Percentiles rank a stretch among this genome's conserved stretches.
phyloP scores from a whole-genome alignment of 2,113 vertebrate species.

The Oncorhynchus mykiss region DNA sequence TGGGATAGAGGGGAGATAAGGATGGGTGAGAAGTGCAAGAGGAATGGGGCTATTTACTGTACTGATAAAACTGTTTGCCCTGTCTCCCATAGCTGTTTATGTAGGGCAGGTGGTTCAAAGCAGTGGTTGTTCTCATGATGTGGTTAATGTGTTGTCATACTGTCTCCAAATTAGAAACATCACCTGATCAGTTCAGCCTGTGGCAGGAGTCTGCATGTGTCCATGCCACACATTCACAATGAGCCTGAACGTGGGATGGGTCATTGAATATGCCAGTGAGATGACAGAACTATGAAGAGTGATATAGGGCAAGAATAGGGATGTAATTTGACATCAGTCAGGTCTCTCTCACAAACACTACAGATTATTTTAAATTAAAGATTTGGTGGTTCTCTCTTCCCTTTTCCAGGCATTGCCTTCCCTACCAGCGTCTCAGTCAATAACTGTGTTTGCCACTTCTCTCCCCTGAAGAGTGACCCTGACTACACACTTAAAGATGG shows the following conservation, averaged over 20 bases:
- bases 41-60: neutral
- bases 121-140: neutral
- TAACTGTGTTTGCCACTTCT: slow-evolving; percentile 98
- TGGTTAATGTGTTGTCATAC: neutral
- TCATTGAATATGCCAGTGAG: slow-evolving; percentile 4
- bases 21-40: neutral
- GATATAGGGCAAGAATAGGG: neutral
- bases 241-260: neutral
- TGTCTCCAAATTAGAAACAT: neutral
- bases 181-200: too few species aligned
- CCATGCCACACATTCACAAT: neutral
- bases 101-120: neutral
- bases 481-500: slow-evolving; percentile 92
- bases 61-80: neutral
- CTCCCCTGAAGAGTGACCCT: slow-evolving; percentile 94
- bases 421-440: slow-evolving; percentile 96
- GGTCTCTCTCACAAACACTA: slow-evolving; percentile 27
- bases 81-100: neutral
- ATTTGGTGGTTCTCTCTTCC: slow-evolving; percentile 52
- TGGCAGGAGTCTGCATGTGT: too few species aligned
- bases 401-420: slow-evolving; percentile 88
- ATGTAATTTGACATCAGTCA: neutral
- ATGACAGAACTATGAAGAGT: slow-evolving; percentile 11
- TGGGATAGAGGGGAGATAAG: neutral
- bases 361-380: slow-evolving; percentile 50